Evolutionary conservation across 2,888 invertebrate species (phyloP).

Genomic region (Drosophila borealis): DNA sequence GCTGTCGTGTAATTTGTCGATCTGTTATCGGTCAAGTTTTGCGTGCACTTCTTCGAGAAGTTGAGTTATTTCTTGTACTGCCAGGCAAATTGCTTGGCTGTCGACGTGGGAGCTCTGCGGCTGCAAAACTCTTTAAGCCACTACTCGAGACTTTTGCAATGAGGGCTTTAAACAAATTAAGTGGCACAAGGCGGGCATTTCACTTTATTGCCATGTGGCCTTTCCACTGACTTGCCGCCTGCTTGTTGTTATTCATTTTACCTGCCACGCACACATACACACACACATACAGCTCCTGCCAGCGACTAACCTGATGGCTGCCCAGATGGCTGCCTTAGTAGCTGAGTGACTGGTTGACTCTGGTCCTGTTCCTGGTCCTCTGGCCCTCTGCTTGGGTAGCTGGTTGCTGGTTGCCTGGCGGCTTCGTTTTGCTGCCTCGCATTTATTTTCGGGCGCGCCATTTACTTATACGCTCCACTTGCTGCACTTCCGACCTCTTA

Average conservation of each 20-base stretch:
- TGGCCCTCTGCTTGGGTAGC: conserved; percentile 5
- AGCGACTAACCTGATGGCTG: conserved; percentile 46
- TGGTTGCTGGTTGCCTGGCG: conserved; percentile 20
- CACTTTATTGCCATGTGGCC: conserved; percentile 60
- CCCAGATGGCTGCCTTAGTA: conserved; percentile 54
- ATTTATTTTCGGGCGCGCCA: conserved; percentile 69
- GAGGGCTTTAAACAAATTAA: conserved; percentile 71
- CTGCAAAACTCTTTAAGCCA: conserved; percentile 46
- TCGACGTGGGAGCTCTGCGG: not conserved
- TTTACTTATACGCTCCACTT: conserved; percentile 72
- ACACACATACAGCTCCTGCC: conserved; percentile 27
- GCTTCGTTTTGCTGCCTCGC: conserved; percentile 45
- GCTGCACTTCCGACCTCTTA: conserved; percentile 51
- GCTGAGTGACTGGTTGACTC: conserved; percentile 43
- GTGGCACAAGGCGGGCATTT: conserved; percentile 72
- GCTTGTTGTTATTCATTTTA: conserved; percentile 69
- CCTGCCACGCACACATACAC: conserved; percentile 29
- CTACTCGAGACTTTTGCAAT: conserved; percentile 53
- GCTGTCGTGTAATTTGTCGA: conserved; percentile 29
- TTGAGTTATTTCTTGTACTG: conserved; percentile 24
- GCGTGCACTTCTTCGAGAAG: not conserved
- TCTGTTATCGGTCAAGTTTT: conserved; percentile 30
- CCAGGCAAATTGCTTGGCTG: conserved; percentile 5
- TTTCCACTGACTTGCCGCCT: conserved; percentile 34
- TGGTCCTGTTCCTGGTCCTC: conserved; percentile 10